A percentile compares a stretch with the other conserved stretches of the same genome.
Evolutionary conservation across 2,888 invertebrate genomes (phyloP).

Genomic region (Hirudinaria manillensis): DNA sequence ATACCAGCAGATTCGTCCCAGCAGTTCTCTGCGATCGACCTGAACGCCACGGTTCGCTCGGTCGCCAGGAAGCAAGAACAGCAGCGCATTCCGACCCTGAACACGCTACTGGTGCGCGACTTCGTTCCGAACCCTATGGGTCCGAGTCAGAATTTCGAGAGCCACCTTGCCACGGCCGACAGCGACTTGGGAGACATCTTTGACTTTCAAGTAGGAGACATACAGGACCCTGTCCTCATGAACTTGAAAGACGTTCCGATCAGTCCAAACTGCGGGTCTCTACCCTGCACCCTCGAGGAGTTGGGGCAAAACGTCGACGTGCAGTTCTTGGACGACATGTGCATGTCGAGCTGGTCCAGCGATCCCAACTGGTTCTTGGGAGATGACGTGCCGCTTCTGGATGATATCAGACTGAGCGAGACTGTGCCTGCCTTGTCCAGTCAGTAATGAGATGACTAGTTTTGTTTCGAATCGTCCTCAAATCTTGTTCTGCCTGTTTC

Average conservation of each 20-base stretch:
- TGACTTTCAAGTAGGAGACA: neutral
- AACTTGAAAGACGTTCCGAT: neutral
- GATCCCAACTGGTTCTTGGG: constrained; percentile 2
- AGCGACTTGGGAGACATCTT: neutral
- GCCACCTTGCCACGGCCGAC: neutral
- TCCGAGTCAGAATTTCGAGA: neutral
- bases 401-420: no score
- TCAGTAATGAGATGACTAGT: no score
- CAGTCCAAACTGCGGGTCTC: neutral
- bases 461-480: no score
- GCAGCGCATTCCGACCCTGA: constrained; percentile 3
- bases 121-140: neutral
- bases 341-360: neutral
- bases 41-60: neutral
- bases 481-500: no score
- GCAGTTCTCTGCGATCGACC: neutral
- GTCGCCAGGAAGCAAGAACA: neutral
- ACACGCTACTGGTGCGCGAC: neutral
- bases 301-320: neutral
- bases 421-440: no score
- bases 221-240: neutral
- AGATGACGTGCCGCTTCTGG: neutral
- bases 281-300: neutral
- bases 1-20: neutral
- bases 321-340: neutral